phyloP scores from a whole-genome alignment of 2,888 invertebrate genomes.

The Ypsolopha sequella region DNA sequence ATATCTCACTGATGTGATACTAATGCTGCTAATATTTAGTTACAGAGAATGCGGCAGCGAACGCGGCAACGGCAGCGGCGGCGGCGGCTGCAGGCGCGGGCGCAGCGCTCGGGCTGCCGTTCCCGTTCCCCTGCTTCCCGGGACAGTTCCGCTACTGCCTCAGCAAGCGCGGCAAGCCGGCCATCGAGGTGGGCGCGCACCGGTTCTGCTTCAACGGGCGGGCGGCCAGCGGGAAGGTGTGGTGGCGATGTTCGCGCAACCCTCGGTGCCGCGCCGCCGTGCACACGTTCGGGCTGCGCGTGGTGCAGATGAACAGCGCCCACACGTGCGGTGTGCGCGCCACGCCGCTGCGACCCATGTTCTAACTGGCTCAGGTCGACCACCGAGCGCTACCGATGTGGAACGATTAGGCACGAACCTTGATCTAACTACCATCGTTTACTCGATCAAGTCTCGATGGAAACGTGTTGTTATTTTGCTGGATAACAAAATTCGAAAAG shows the following conservation, averaged over 20 bases:
- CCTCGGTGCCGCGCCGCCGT: conserved; percentile 62
- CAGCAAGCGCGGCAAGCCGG: conserved; percentile 61
- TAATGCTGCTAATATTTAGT: background rate
- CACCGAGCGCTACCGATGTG: conserved; percentile 40
- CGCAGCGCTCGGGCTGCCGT: conserved; percentile 45
- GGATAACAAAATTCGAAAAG: conserved; percentile 20
- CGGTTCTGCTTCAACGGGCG: conserved; percentile 64
- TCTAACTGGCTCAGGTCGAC: conserved; percentile 25
- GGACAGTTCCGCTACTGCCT: conserved; percentile 63
- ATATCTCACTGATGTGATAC: no score
- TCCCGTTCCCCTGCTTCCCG: conserved; percentile 60
- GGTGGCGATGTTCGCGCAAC: conserved; percentile 64
- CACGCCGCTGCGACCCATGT: conserved; percentile 59
- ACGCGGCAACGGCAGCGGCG: conserved; percentile 16
- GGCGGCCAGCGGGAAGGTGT: conserved; percentile 61
- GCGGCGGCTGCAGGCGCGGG: conserved; percentile 25
- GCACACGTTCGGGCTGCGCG: conserved; percentile 58
- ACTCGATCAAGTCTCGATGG: conserved; percentile 12
- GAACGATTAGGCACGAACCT: conserved; percentile 46
- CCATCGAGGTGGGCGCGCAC: conserved; percentile 62
- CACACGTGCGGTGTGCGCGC: conserved; percentile 64
- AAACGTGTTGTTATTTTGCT: conserved; percentile 26
- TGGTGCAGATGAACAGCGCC: conserved; percentile 64
- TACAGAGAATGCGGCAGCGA: background rate
- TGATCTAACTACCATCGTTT: conserved; percentile 29